Conservation (phyloP, 2,888 invertebrate genomes). For the Blastobasis lacticolella region DNA sequence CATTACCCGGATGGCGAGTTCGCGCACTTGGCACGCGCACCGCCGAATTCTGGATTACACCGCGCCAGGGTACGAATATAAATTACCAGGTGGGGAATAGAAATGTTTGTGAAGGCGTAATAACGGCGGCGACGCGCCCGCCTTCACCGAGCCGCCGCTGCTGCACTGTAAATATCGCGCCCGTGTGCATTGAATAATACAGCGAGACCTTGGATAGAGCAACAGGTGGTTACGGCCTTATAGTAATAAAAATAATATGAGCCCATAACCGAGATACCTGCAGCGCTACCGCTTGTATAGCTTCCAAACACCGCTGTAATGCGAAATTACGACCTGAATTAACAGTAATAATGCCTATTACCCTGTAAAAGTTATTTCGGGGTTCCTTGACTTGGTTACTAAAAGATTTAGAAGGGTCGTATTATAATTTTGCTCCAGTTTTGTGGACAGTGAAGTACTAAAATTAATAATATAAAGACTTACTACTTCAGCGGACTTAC, state of each 20-base stretch:
- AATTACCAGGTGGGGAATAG: constrained; percentile 25
- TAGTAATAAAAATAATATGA: not conserved
- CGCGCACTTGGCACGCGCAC: too few species aligned
- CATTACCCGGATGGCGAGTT: not conserved
- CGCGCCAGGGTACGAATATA: constrained; percentile 24
- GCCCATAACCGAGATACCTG: not conserved
- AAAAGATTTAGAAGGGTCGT: too few species aligned
- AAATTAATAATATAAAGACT: too few species aligned
- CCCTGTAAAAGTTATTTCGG: too few species aligned
- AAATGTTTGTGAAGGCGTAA: constrained; percentile 37
- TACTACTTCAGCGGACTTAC: too few species aligned
- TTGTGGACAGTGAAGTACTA: too few species aligned
- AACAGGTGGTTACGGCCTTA: constrained; percentile 26
- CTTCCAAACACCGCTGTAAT: too few species aligned
- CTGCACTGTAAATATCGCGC: constrained; percentile 33
- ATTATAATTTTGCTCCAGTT: too few species aligned
- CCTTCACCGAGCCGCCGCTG: constrained; percentile 28
- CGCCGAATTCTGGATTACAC: constrained; percentile 1
- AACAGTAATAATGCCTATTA: too few species aligned
- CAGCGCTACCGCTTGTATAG: too few species aligned
- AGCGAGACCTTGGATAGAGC: constrained; percentile 27
- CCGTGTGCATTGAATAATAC: constrained; percentile 43
- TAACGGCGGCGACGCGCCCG: constrained; percentile 27
- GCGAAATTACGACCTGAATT: too few species aligned
- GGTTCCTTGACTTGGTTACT: not conserved